Conservation (phyloP, 2,888 invertebrate species). For the Nemurella pictetii region DNA sequence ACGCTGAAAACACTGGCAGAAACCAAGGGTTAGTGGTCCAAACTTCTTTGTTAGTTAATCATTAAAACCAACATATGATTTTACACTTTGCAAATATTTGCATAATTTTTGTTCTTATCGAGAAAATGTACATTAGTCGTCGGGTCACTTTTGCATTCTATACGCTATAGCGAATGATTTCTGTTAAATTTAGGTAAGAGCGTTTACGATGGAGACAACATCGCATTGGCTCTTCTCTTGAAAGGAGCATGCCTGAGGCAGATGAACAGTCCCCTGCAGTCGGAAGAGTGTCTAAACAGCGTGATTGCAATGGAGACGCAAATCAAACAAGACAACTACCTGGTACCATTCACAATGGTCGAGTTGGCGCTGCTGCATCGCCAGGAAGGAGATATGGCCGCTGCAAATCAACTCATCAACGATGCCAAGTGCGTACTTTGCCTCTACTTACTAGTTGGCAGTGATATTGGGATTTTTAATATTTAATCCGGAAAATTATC, state of each 20-base stretch:
- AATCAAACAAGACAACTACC: conserved; percentile 79
- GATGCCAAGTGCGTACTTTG: conserved; percentile 79
- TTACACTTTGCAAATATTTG: too few species aligned
- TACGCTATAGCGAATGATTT: neutral
- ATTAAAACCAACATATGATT: too few species aligned
- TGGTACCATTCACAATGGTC: conserved; percentile 82
- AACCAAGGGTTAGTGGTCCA: conserved; percentile 46
- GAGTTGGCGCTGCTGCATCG: conserved; percentile 83
- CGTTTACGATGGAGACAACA: conserved; percentile 69
- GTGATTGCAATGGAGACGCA: conserved; percentile 68
- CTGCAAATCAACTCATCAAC: conserved; percentile 72
- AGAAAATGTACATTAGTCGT: too few species aligned
- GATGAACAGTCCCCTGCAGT: conserved; percentile 75
- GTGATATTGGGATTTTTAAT: too few species aligned
- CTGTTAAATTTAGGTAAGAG: conserved; percentile 39
- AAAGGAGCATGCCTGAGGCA: conserved; percentile 82
- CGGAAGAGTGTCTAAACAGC: conserved; percentile 71
- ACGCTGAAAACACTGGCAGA: conserved; percentile 50
- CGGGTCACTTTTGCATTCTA: neutral
- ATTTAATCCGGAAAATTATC: too few species aligned
- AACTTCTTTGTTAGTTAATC: too few species aligned
- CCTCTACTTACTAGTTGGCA: too few species aligned
- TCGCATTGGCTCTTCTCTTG: conserved; percentile 72
- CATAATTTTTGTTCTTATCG: too few species aligned
- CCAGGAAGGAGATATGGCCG: conserved; percentile 66